Base-by-base conservation (phyloP, 2,113 vertebrate genomes). In the Okapia johnstoni region DNA sequence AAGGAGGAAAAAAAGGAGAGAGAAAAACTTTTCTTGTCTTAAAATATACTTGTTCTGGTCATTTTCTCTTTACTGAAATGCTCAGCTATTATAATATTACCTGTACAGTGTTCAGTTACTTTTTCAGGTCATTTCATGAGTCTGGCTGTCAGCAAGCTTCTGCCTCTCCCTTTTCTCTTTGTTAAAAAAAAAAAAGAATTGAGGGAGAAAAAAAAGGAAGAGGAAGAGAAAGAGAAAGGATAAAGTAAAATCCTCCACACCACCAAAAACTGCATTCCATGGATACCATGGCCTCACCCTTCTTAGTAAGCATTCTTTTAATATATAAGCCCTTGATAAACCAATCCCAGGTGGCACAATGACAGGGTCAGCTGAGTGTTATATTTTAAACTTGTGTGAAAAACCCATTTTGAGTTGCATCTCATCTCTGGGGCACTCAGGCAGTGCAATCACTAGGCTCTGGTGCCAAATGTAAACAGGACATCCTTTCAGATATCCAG, bases 401-500 rank as follows among this genome's bases (percentile, higher is more conserved):
- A 93, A 99, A 98, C 98, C 97, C 98, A 96, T 98, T 98, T 98
- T 55, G 98, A 98, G 97, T 98, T 98, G 98, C 98, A 97, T 97
- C 97, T 98, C 96, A 95, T 98, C 97, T 98, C 96, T 98, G 98
- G 98, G 98, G 98, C 96, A 97, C 90, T 99, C 98, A 94, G 98
- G 97, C 97, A 97, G 95, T 63, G 95, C 97, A 98, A 97, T 99
- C 98, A 97, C 97, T 98, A 97, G 97, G 97, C 96, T 98, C 97
- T 97, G 96, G 86, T 97, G 98, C 98, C 98, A 97, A 98, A 98
- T 98, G 97, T 99, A 99, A 99, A 99, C 99, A 99, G 99, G 99
- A 99, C 98, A 99, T 99, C 99, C 99, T 99, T 94, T 98, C 95
- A 97, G 98, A 99, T 98, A 99, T 95, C 94, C 96, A 98, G 98